A percentile compares a stretch with the other conserved stretches of the same genome.
Evolutionary conservation across 2,113 vertebrate genomes (phyloP).

Genomic region (Eidolon helvum): DNA sequence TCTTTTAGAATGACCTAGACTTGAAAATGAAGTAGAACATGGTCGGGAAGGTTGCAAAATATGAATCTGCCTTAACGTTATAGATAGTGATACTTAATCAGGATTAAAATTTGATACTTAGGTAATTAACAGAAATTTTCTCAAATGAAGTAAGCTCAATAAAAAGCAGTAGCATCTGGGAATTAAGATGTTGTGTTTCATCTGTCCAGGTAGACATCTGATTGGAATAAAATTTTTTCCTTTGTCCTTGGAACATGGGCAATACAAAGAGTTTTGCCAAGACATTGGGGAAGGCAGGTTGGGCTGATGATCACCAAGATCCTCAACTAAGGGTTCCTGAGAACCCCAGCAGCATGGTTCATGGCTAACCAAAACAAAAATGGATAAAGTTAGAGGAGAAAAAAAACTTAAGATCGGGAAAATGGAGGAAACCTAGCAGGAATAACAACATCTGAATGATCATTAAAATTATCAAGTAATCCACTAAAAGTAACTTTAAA

Average conservation of each 20-base stretch:
- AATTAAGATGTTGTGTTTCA: slow-evolving; percentile 17
- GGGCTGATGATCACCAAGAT: background rate
- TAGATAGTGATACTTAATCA: slow-evolving; percentile 37
- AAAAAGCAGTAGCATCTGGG: slow-evolving; percentile 12
- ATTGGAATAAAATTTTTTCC: background rate
- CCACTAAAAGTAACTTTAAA: slow-evolving; percentile 37
- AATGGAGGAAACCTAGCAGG: background rate
- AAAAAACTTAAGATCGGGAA: background rate
- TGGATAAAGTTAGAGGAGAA: background rate
- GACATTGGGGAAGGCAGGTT: background rate
- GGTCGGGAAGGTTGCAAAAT: slow-evolving; percentile 13
- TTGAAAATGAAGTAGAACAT: slow-evolving; percentile 45
- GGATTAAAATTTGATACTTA: slow-evolving; percentile 25
- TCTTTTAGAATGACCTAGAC: slow-evolving; percentile 45
- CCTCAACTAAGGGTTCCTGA: background rate
- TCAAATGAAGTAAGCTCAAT: background rate
- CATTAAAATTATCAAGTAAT: slow-evolving; percentile 3
- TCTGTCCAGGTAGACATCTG: background rate
- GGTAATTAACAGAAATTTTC: slow-evolving; percentile 43
- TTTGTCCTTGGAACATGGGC: background rate
- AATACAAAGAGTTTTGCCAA: slow-evolving; percentile 10
- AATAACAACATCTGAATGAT: background rate
- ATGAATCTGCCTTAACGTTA: slow-evolving; percentile 26
- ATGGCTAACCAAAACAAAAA: slow-evolving; percentile 5
- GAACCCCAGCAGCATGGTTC: background rate